Base-by-base conservation (phyloP, 1,140 invertebrate genomes). In the Caenorhabditis briggsae region DNA sequence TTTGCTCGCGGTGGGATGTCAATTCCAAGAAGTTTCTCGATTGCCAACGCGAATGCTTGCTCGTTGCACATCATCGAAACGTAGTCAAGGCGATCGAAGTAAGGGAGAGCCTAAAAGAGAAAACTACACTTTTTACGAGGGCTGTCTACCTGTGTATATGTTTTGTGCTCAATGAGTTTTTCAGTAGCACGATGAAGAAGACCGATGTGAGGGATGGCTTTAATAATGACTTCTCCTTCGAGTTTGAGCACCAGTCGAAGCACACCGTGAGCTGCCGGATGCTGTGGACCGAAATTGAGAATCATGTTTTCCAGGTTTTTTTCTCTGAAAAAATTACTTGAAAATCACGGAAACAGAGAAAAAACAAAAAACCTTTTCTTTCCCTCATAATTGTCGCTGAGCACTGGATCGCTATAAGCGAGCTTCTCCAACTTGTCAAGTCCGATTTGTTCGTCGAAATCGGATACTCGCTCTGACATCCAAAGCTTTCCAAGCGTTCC, bases 41-140 rank as follows among this genome's bases (percentile, higher is more conserved):
- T 95, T 6, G 97, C 97, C 82, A 99, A 91, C 16, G 96, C 97
- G 93, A 96, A 99, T 90, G 96, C 96, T 91, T 99, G 97, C 93
- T 99, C 98, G 93, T 98, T 99, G 93, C 96, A 96, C 97, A 99
- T 99, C 97, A 99, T 98, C 0, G 97, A 98, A 0, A 98, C 97
- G 92, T 99, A 99, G 93, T 99, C 98, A 20, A 99, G 94, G 3
- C 98, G 95, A 94, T 99, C 97, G 92, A 99, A 98, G 93, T 99
- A 99, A 0, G 97, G 97, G 82, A 99, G 93, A 2, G 97, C 97
- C 94, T 84, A 33, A 1, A 84, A 61, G n/a, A 55, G 7, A 20
- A 11, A 12, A 55, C n/a, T n/a, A n/a, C n/a, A n/a, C n/a, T n/a
- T 50, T 50, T 50, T 50, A 8, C 1, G 50, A 50, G 9, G 16